A percentile compares a stretch with the other conserved stretches of the same genome.
phyloP scores from a whole-genome alignment of 2,797 vertebrate genomes.

The Knipowitschia caucasica region DNA sequence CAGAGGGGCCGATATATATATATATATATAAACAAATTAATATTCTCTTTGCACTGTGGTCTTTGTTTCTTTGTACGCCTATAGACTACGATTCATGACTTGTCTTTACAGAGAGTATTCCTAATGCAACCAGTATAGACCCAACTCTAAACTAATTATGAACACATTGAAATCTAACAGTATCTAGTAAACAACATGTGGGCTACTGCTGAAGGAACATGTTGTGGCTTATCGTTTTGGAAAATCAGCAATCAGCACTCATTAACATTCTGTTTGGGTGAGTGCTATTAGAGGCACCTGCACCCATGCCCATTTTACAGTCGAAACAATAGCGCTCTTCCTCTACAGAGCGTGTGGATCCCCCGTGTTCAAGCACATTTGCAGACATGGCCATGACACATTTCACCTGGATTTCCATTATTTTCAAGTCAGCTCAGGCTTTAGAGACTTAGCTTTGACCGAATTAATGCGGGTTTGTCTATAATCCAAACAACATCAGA shows the following conservation, averaged over 20 bases:
- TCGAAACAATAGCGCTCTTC: not conserved
- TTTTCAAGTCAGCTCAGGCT: constrained; percentile 2
- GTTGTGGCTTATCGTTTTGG: not conserved
- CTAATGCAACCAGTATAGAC: too few relatives aligned
- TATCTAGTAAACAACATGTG: not conserved
- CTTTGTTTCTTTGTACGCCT: too few relatives aligned
- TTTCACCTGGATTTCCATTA: constrained; percentile 5
- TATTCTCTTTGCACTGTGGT: too few relatives aligned
- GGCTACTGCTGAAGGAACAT: not conserved
- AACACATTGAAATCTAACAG: not conserved
- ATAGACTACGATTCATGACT: too few relatives aligned
- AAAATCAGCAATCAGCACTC: constrained; percentile 4
- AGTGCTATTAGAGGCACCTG: constrained; percentile 4
- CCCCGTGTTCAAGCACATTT: not conserved
- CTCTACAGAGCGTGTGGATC: not conserved
- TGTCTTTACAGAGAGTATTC: too few relatives aligned
- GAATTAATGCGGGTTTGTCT: not conserved
- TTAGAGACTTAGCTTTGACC: constrained; percentile 4
- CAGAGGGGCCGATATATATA: too few relatives aligned
- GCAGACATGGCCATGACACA: not conserved
- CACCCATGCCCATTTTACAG: not conserved
- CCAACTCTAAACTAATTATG: not conserved
- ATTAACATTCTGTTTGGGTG: constrained; percentile 1
- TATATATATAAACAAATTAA: too few relatives aligned
- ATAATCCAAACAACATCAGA: constrained; percentile 7